These are phyloP conservation scores for Sakesphorus luctuosus DNA, from an alignment of 2,113 vertebrate species.

Conservation along the genomic window DNA sequence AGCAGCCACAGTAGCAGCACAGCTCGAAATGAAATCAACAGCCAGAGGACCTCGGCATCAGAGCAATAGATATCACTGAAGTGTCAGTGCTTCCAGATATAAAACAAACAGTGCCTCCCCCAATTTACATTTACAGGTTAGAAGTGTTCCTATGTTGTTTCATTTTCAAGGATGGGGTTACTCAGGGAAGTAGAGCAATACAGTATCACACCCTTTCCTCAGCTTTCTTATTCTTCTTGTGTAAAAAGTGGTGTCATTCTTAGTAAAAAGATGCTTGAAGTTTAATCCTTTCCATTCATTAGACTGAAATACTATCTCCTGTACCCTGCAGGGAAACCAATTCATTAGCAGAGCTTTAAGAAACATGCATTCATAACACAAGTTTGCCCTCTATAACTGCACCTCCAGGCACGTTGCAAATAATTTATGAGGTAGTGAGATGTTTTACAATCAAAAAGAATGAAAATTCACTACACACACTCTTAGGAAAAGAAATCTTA, in stretches of 20 bases:
- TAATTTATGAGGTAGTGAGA: conserved; percentile 56
- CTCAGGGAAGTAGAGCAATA: neutral
- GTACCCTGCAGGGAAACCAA: conserved; percentile 40
- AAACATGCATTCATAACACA: conserved; percentile 45
- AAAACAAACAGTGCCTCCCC: neutral
- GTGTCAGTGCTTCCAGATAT: neutral
- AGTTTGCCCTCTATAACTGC: conserved; percentile 57
- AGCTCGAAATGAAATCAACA: neutral
- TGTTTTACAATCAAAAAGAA: conserved; percentile 39
- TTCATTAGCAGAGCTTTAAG: conserved; percentile 68
- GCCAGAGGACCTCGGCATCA: neutral
- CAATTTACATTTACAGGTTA: neutral
- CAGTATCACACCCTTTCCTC: neutral
- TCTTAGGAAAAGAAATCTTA: neutral
- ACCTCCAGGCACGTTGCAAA: conserved; percentile 52
- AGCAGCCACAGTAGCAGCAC: neutral
- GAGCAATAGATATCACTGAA: neutral
- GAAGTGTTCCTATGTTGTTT: neutral
- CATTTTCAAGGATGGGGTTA: neutral
- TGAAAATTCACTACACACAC: conserved; percentile 11
- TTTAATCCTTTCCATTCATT: conserved; percentile 33
- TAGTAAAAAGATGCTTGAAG: neutral
- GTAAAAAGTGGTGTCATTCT: neutral
- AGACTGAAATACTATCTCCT: conserved; percentile 6
- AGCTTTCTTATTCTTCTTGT: neutral